A percentile compares a stretch with the other conserved stretches of the same genome.
These are phyloP conservation scores for Aegotheles bennettii DNA, from an alignment of 2,113 vertebrate species.

Conservation along the genomic window DNA sequence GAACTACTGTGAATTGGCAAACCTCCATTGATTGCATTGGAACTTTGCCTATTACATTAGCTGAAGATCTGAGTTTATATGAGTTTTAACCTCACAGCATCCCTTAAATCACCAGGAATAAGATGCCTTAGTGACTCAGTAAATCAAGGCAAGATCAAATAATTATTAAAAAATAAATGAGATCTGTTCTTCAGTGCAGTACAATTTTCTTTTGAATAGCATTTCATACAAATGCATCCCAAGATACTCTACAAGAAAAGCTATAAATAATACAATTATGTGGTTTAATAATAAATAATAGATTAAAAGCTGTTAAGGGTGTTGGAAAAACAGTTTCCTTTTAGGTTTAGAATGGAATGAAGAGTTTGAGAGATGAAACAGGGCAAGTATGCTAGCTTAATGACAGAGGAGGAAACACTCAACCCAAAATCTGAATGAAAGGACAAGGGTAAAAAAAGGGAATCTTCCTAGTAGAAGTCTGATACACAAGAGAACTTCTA, in stretches of 20 bases:
- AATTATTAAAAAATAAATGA: slow-evolving; percentile 65
- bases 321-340: background rate
- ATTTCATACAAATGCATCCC: slow-evolving; percentile 20
- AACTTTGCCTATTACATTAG: slow-evolving; percentile 45
- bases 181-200: slow-evolving; percentile 17
- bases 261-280: slow-evolving; percentile 51
- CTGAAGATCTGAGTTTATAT: slow-evolving; percentile 17
- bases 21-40: slow-evolving; percentile 24
- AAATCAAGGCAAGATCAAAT: slow-evolving; percentile 52
- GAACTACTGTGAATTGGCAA: slow-evolving; percentile 23
- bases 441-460: background rate
- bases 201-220: slow-evolving; percentile 25
- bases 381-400: background rate
- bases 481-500: background rate
- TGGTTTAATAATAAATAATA: slow-evolving; percentile 51
- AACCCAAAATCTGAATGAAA: background rate
- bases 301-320: slow-evolving; percentile 29
- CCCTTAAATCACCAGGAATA: slow-evolving; percentile 53
- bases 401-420: background rate
- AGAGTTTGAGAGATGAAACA: background rate
- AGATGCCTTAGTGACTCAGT: slow-evolving; percentile 36
- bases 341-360: background rate
- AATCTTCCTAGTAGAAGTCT: background rate
- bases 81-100: slow-evolving; percentile 27
- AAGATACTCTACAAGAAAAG: background rate